Evolutionary conservation across 2,113 vertebrate species (phyloP).

Genomic region (Aramus guarauna): DNA sequence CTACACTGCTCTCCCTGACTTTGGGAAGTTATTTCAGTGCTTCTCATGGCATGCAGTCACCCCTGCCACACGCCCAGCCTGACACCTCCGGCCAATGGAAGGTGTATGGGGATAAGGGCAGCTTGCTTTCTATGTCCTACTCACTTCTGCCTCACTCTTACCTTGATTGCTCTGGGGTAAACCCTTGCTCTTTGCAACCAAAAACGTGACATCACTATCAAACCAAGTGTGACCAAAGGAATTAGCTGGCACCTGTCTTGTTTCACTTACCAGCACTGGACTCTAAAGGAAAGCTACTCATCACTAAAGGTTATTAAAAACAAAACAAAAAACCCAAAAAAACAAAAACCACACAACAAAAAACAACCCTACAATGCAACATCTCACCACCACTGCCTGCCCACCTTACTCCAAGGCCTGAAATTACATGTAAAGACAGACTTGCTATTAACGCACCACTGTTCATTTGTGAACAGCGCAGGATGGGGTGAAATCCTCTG

Average conservation of each 20-base stretch:
- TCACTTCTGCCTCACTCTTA: not conserved
- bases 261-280: not conserved
- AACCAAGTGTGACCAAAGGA: not conserved
- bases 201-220: not conserved
- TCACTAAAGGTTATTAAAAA: not conserved
- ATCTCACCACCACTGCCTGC: not conserved
- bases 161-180: not conserved
- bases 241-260: not conserved
- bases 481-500: not conserved
- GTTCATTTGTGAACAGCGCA: not conserved
- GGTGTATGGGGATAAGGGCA: not conserved
- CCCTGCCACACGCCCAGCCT: not conserved
- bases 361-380: not conserved
- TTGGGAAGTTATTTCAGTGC: constrained; percentile 40
- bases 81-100: not conserved
- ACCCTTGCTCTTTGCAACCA: not conserved
- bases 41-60: not conserved
- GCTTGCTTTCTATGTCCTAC: not conserved
- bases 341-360: not conserved
- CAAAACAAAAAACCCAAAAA: too few species aligned
- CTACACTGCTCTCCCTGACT: constrained; percentile 21
- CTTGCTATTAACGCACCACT: not conserved
- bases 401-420: not conserved
- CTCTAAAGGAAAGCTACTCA: not conserved
- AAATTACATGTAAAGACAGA: not conserved